Evolutionary conservation across 2,797 vertebrate genomes (phyloP), one percentile per base, ranked within the genome.

Genomic region (Hemibagrus guttatus): DNA sequence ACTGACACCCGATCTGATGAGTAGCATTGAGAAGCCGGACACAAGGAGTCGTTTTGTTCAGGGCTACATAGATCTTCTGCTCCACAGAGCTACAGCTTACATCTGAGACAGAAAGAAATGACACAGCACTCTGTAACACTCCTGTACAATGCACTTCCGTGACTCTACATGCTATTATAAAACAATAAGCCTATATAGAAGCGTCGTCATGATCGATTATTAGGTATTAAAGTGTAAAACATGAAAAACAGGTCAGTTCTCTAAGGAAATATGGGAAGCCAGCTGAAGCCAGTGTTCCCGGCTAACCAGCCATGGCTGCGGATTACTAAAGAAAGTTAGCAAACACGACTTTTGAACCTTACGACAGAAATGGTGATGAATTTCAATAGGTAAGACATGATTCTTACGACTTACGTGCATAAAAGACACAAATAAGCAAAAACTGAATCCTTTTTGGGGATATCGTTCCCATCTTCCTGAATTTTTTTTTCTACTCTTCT

Each of bases 1-100:
- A 99, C 91, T 99, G 98, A 93, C 98, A 99, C 91, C 98, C 98
- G 69, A 98, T 97, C 91, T 99, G 98, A 94, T 99, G 98, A 0
- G 98, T 99, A 84, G 97, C 97, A 12, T 99, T 99, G 83, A 99
- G 95, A 49, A 99, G 96, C 1, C 98, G 95, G 42, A 99, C 98
- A 59, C 98, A 99, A 0, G 98, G 96, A 0, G 96, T 93, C 0
- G 97, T 97, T 78, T 94, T 93, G 89, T 98, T 99, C 69, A 99
- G 93, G 0, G 95, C 84, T 59, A 99, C 93, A 85, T 99, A 99
- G 90, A 99, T 99, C 92, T 99, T 99, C 93, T 96, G 95, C 89
- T 98, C 97, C 83, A 99, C 97, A 0, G 98, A 97, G 81, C 96
- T 98, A 90, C 93, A 92, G 85, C 64, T 23, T 61, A 91, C 91